Evolutionary conservation across 2,113 vertebrate genomes (phyloP).

Genomic region (Thryonomys swinderianus): DNA sequence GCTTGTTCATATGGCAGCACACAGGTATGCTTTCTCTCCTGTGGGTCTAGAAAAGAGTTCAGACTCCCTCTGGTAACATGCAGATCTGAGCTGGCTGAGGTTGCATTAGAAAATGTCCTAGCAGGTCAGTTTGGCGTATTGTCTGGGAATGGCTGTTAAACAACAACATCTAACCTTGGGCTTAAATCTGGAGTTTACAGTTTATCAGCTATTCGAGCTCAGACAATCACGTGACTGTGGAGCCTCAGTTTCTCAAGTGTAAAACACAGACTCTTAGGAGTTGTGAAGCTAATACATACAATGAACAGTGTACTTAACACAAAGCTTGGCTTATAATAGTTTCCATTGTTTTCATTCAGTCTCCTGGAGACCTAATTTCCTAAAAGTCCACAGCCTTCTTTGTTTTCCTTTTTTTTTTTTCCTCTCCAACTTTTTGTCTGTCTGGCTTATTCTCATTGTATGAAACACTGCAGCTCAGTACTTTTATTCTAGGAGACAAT

Average conservation of each 20-base stretch:
- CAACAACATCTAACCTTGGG: neutral
- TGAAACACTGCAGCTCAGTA: neutral
- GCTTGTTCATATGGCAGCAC: neutral
- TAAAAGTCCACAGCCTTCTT: neutral
- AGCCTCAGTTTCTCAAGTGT: constrained; percentile 11
- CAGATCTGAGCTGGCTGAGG: neutral
- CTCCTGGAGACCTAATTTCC: constrained; percentile 41
- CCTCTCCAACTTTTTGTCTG: neutral
- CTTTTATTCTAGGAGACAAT: constrained; percentile 63
- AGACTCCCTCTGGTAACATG: neutral
- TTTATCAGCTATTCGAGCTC: neutral
- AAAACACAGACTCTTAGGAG: neutral
- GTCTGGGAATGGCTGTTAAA: neutral
- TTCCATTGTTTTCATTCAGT: constrained; percentile 19
- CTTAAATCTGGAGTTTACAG: neutral
- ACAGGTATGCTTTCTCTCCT: neutral
- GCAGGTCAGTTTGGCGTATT: neutral
- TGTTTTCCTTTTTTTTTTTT: neutral
- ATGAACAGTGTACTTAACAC: neutral
- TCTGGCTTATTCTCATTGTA: neutral
- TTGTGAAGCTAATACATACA: neutral
- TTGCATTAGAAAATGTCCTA: neutral
- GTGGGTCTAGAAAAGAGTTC: neutral
- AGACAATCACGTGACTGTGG: neutral
- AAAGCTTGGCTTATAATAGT: neutral